Evolutionary conservation across 1,140 invertebrate genomes (phyloP), one percentile per base, ranked within the genome.

Genomic region (Conus ventricosus): DNA sequence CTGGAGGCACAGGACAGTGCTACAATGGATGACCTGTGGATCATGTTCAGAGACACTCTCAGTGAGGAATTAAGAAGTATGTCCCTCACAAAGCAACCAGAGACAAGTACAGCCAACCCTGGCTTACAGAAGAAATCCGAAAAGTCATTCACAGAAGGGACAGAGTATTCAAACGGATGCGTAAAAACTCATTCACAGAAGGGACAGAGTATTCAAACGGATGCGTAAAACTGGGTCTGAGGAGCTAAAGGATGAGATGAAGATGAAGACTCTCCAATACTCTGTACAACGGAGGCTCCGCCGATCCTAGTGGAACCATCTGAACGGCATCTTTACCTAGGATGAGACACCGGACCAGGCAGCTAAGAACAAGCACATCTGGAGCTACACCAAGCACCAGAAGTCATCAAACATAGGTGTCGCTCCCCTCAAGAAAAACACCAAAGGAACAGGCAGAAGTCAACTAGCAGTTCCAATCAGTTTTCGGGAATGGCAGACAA

Each of bases 391-490:
- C 76, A 78, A 78, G 25, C 76, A 78, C 8, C 76, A 78, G 76
- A 78, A 78, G 27, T 39, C n/a, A 27, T 78, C 76, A n/a, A 78
- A 51, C 20, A 23, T 23, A 17, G 76, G 76, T 15, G 39, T 78
- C 20, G n/a, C 76, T 13, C 7, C 76, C 39, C 76, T 78, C n/a
- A n/a, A n/a, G n/a, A n/a, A n/a, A n/a, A n/a, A n/a, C n/a, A n/a
- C n/a, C n/a, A n/a, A 78, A 78, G 20, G 75, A 27, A 78, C n/a
- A 78, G 17, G 75, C 75, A 39, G 75, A 78, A 78, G 25, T 39
- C n/a, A 78, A 78, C 39, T 25, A 78, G 75, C 75, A 78, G 27
- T 78, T 78, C 27, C 76, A 78, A 51, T 78, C 76, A 23, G 76
- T 78, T 0, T 78, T 78, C 39, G 76, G 76, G 8, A 25, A 78